Percentiles rank a stretch among this genome's conserved stretches.
These are phyloP conservation scores for Sinelater perroti DNA, from an alignment of 2,888 invertebrate species.

Conservation along the genomic window DNA sequence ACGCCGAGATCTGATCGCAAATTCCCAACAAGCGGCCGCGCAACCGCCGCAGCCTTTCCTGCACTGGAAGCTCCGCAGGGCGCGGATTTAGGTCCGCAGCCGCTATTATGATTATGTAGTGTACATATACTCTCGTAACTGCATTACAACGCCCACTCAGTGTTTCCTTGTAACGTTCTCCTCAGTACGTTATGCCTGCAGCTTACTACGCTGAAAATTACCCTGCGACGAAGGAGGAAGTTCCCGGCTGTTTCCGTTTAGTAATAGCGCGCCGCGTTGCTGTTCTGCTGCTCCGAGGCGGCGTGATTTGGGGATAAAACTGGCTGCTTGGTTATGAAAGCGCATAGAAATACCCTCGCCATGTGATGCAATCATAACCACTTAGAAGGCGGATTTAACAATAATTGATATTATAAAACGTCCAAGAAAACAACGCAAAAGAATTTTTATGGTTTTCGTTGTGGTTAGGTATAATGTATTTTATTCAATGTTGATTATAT, in stretches of 20 bases:
- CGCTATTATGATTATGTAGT: conserved; percentile 34
- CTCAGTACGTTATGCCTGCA: conserved; percentile 9
- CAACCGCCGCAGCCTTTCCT: conserved; percentile 28
- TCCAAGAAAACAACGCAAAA: no score
- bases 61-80: conserved; percentile 42
- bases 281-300: no score
- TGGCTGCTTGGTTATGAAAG: no score
- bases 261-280: no score
- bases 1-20: conserved; percentile 25
- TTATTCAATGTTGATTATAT: no score
- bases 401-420: no score
- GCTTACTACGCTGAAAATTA: conserved; percentile 10
- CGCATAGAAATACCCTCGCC: no score
- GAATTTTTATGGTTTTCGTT: no score
- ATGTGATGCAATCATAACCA: no score
- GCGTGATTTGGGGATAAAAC: no score
- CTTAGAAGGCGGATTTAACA: no score
- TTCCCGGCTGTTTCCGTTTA: conserved; percentile 3
- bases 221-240: conserved; percentile 4
- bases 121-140: conserved; percentile 24
- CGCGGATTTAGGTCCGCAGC: conserved; percentile 42
- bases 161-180: conserved; percentile 28
- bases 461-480: no score
- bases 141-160: conserved; percentile 17
- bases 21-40: conserved; percentile 24